Evolutionary conservation across 2,113 vertebrate genomes (phyloP), one percentile per base, ranked within the genome.

Genomic region (Megalops atlanticus): DNA sequence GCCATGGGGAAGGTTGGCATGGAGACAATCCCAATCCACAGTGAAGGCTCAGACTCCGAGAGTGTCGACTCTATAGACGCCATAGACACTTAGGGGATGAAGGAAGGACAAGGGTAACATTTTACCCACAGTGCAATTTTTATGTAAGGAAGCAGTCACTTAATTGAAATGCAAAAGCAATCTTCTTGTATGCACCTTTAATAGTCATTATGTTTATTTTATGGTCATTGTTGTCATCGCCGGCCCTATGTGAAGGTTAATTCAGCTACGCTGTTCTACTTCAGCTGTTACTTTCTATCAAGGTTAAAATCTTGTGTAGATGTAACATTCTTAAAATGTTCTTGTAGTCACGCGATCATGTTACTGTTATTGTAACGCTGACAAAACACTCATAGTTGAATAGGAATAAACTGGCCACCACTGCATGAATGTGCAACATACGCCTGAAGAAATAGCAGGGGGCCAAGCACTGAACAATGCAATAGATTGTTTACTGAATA

Each of bases 1-100:
- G 97, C 97, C 80, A 95, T 95, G 93, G 96, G 92, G 47, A 94
- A 88, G 10, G 89, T 85, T 43, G 92, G 91, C 74, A 85, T 86
- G 84, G 89, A 92, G 31, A 81, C 81, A 39, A 43, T 82, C 47
- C 81, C 84, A 18, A 11, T 87, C 38, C 18, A 85, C 15, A 71
- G n/a, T 2, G 84, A 90, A 0, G 82, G 72, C n/a, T 82, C 71
- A 4, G 88, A 88, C 16, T 4, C 0, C 5, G 85, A 88, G 35
- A 79, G 74, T 76, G 81, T 86, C 12, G 82, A 71, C 84, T 84
- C 83, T 74, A 83, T 87, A 72, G 76, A 85, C 5, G 80, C 85
- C 16, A 74, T 74, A 0, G n/a, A 87, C 69, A 77, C 80, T 35
- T 91, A 88, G 75, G 81, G 4, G n/a, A n/a, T 38, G 74, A 76